Evolutionary conservation across 1,140 invertebrate genomes (phyloP), one percentile per base, ranked within the genome.

Genomic region (Macrotrachela quadricornifera): DNA sequence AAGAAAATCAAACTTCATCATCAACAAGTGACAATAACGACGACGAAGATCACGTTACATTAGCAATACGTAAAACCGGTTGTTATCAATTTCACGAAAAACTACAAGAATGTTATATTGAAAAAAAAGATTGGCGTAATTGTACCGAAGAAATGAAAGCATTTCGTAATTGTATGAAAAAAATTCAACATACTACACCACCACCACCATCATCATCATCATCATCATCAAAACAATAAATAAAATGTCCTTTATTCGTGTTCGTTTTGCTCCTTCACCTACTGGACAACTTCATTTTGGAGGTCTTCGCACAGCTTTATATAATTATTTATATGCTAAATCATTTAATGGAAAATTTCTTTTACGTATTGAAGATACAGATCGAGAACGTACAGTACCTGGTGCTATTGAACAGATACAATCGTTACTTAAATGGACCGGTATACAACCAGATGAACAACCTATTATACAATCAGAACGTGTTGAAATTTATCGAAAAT

Each of bases 351-450:
- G 90, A 8, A 73, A 71, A 45, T 92, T 94, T 70, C 77, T 97
- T 59, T 69, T 97, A 16, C 73, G 92, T 56, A 88, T 96, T 56
- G 92, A 97, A 73, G 91, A 97, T 65, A 96, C 91, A 0, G 92
- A 97, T 48, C 62, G 63, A 53, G 60, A 64, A 65, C 21, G 17
- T 15, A 15, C 45, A 15, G 36, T 13, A 17, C 17, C n/a, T 1
- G 64, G 62, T 36, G 80, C 87, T 18, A 66, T 78, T 0, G 30
- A 77, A 60, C 76, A 80, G 54, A 68, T 96, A 9, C 72, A 81
- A 50, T 71, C 79, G 36, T 82, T 86, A 67, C 73, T 97, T 51
- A 61, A 77, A 42, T 92, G 88, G 86, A 74, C 79, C 30, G 83
- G 84, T 30, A 77, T 96, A 46, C 70, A 75, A 51, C 80, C 80